phyloP scores from a whole-genome alignment of 2,113 vertebrate genomes.

The Cnemophilus loriae region DNA sequence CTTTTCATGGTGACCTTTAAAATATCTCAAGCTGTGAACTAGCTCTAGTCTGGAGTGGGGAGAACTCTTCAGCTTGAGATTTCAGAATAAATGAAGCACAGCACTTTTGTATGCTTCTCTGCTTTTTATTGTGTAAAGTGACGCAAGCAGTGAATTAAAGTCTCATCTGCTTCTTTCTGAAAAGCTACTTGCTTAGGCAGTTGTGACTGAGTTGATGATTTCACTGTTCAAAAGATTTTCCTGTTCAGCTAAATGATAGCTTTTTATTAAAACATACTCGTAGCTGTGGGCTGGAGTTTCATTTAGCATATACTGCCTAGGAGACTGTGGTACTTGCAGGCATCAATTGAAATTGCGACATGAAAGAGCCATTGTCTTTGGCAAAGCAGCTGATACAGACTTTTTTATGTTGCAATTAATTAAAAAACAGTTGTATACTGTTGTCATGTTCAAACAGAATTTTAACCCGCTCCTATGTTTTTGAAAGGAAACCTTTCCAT shows the following conservation, averaged over 20 bases:
- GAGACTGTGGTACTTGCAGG: not conserved
- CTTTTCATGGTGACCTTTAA: not conserved
- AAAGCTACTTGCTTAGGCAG: not conserved
- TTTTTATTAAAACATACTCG: not conserved
- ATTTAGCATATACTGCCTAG: not conserved
- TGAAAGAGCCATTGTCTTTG: conserved; percentile 53
- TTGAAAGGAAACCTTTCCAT: not conserved
- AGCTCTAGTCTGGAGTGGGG: not conserved
- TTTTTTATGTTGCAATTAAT: not conserved
- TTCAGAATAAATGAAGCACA: not conserved
- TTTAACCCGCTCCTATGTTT: not conserved
- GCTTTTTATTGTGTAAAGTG: not conserved
- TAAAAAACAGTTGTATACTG: not conserved
- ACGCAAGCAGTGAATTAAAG: not conserved
- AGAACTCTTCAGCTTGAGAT: not conserved
- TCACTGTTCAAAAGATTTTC: not conserved
- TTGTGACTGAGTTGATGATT: not conserved
- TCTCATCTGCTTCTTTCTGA: not conserved
- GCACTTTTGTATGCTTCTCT: not conserved
- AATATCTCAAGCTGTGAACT: not conserved
- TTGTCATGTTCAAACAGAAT: not conserved
- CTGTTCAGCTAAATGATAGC: not conserved
- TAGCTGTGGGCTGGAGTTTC: not conserved
- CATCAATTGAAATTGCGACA: not conserved
- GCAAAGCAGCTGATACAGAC: conserved; percentile 1